Percentiles rank a stretch among this genome's conserved stretches.
These are phyloP conservation scores for Falco novaeseelandiae DNA, from an alignment of 2,797 vertebrate species.

Conservation along the genomic window DNA sequence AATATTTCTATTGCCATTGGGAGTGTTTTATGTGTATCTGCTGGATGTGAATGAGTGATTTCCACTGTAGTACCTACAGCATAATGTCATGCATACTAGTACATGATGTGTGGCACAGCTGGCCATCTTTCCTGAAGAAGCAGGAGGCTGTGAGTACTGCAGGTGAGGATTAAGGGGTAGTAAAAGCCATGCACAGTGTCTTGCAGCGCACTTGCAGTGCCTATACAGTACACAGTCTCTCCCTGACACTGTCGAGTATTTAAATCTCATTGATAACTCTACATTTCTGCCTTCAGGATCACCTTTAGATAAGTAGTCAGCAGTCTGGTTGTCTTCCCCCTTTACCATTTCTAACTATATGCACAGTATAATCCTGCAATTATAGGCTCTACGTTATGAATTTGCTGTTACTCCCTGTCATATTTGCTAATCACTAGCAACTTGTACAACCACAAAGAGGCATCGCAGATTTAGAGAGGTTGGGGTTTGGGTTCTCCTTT, in stretches of 20 bases:
- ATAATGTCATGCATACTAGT: neutral
- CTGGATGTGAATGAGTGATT: neutral
- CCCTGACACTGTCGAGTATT: neutral
- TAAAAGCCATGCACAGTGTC: neutral
- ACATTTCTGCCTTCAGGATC: neutral
- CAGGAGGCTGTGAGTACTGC: neutral
- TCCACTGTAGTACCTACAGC: neutral
- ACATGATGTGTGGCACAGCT: neutral
- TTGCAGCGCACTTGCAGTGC: neutral
- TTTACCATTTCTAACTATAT: neutral
- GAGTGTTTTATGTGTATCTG: neutral
- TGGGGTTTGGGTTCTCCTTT: neutral
- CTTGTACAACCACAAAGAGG: neutral
- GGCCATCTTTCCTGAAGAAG: neutral
- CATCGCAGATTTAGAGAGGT: neutral
- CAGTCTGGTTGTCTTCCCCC: neutral
- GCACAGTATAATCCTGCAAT: neutral
- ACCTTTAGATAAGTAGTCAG: neutral
- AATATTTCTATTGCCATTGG: neutral
- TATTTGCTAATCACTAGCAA: neutral
- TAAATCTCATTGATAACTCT: neutral
- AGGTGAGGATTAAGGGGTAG: neutral
- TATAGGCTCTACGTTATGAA: neutral
- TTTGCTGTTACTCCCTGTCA: neutral
- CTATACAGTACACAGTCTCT: neutral